These are phyloP conservation scores for Gallinago paraguaiae DNA, from an alignment of 2,113 vertebrate genomes.

Conservation along the genomic window DNA sequence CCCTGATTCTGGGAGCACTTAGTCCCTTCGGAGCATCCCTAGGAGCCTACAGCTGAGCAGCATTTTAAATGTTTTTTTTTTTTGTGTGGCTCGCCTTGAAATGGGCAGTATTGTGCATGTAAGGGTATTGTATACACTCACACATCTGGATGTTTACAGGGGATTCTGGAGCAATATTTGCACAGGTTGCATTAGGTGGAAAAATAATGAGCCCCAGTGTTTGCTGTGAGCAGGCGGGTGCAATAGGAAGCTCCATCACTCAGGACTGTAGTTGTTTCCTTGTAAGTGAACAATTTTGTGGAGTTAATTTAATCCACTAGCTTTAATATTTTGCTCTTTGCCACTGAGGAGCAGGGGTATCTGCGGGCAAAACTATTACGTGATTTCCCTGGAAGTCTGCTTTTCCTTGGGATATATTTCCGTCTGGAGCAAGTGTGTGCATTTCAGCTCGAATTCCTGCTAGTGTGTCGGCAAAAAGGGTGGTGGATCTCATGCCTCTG, in stretches of 20 bases:
- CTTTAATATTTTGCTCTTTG: background rate
- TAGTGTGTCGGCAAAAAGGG: background rate
- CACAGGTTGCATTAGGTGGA: background rate
- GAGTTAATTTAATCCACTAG: background rate
- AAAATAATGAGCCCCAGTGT: background rate
- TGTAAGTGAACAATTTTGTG: background rate
- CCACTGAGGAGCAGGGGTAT: background rate
- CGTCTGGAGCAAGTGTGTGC: background rate
- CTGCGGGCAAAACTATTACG: background rate
- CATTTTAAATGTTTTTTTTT: background rate
- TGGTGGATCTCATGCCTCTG: background rate
- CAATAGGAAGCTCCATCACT: background rate
- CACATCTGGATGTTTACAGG: fast-evolving
- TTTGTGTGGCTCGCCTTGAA: background rate
- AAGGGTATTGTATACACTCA: background rate
- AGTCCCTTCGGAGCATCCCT: background rate
- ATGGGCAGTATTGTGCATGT: background rate
- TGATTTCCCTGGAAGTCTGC: background rate
- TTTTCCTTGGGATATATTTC: background rate
- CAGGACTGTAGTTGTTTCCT: background rate
- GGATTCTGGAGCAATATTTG: background rate
- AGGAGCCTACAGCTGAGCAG: background rate
- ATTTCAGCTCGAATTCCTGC: background rate
- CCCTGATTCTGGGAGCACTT: background rate
- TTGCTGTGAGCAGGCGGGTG: background rate